phyloP scores from a whole-genome alignment of 1,140 invertebrate species.

The Galleria mellonella region DNA sequence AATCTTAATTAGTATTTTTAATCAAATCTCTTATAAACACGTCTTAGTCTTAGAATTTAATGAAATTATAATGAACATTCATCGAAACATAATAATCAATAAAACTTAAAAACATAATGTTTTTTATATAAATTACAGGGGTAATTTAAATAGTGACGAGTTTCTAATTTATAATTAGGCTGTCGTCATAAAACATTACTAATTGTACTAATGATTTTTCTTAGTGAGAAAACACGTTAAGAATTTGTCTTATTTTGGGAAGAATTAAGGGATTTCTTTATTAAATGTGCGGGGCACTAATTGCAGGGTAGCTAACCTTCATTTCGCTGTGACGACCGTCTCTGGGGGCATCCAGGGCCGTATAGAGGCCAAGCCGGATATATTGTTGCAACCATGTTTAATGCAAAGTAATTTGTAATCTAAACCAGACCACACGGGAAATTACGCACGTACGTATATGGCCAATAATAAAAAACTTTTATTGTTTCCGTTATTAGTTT shows the following conservation, averaged over 20 bases:
- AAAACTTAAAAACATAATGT: too few relatives aligned
- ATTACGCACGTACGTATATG: too few relatives aligned
- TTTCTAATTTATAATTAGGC: too few relatives aligned
- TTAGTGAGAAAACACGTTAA: constrained; percentile 5
- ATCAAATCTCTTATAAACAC: constrained; percentile 26
- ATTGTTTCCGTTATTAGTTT: too few relatives aligned
- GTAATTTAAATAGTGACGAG: too few relatives aligned
- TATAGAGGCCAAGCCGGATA: constrained; percentile 9
- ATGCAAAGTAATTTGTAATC: too few relatives aligned
- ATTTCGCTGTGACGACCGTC: constrained; percentile 34
- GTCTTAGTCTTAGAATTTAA: not conserved
- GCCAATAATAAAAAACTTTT: too few relatives aligned
- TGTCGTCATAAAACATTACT: not conserved
- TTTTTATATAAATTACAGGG: too few relatives aligned
- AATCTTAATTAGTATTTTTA: constrained; percentile 59
- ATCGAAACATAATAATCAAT: too few relatives aligned
- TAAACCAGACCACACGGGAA: too few relatives aligned
- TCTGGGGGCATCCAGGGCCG: constrained; percentile 29
- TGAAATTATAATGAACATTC: too few relatives aligned
- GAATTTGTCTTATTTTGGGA: constrained; percentile 41
- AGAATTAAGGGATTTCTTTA: constrained; percentile 52
- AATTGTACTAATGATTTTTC: not conserved
- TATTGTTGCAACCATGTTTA: not conserved
- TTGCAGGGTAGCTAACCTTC: constrained; percentile 47
- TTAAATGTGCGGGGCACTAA: constrained; percentile 51